Conservation (phyloP, 2,888 invertebrate genomes). For the Hypena proboscidalis region DNA sequence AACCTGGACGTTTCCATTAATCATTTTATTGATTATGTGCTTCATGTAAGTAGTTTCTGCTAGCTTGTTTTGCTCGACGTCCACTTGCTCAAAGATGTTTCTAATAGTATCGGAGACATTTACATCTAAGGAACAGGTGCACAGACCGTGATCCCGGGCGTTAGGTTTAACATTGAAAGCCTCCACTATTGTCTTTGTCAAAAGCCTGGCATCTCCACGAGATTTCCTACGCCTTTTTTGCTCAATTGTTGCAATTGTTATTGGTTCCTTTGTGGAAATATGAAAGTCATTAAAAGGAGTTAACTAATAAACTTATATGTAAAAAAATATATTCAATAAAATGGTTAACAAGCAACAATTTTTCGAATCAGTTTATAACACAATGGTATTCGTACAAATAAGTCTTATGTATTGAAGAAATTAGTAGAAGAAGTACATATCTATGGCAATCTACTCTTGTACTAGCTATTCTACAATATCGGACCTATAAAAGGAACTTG, state of each 20-base stretch:
- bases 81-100: slow-evolving; percentile 77
- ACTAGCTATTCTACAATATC: no score
- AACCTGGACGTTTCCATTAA: slow-evolving; percentile 66
- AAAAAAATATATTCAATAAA: no score
- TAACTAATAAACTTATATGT: no score
- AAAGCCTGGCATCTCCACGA: slow-evolving; percentile 50
- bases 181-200: slow-evolving; percentile 72
- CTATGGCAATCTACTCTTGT: no score
- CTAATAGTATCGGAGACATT: slow-evolving; percentile 75
- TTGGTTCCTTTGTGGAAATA: slow-evolving; percentile 54
- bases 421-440: no score
- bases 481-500: no score
- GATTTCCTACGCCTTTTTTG: slow-evolving; percentile 50
- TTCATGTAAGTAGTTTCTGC: slow-evolving; percentile 73
- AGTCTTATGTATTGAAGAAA: no score
- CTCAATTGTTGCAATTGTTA: slow-evolving; percentile 54
- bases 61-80: slow-evolving; percentile 68
- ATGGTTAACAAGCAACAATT: no score
- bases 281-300: not conserved
- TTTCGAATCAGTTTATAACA: no score
- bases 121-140: slow-evolving; percentile 72
- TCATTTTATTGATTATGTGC: slow-evolving; percentile 73
- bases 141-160: slow-evolving; percentile 60
- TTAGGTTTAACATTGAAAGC: slow-evolving; percentile 71
- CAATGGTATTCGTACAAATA: no score